A percentile compares a stretch with the other conserved stretches of the same genome.
These are phyloP conservation scores for Lampropteryx suffumata DNA, from an alignment of 2,888 invertebrate genomes.

Conservation along the genomic window DNA sequence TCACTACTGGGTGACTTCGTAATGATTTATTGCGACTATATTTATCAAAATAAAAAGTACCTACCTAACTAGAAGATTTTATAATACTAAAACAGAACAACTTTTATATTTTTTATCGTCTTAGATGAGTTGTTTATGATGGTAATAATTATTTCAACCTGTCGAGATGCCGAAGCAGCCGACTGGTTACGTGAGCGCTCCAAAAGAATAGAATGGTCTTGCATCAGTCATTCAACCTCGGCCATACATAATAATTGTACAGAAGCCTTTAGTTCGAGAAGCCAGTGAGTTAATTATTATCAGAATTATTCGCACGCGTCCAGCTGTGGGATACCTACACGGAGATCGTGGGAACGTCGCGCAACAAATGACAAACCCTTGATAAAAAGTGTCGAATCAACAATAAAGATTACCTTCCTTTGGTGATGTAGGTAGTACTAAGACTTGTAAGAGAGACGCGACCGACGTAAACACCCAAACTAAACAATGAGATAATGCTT, in stretches of 20 bases:
- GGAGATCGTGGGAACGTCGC: constrained; percentile 57
- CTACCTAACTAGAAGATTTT: too few relatives aligned
- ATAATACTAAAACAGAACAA: background rate
- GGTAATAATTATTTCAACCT: constrained; percentile 28
- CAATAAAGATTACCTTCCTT: constrained; percentile 57
- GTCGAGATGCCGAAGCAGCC: constrained; percentile 48
- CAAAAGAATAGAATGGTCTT: constrained; percentile 69
- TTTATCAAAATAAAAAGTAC: too few relatives aligned
- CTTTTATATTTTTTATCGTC: constrained; percentile 12
- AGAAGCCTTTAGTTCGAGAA: constrained; percentile 57
- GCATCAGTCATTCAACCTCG: constrained; percentile 67
- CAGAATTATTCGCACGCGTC: constrained; percentile 64
- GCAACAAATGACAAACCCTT: constrained; percentile 48
- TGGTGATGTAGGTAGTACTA: constrained; percentile 50
- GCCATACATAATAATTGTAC: constrained; percentile 48
- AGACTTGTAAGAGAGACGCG: too few relatives aligned
- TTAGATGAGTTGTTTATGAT: constrained; percentile 22
- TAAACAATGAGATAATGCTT: constrained; percentile 67
- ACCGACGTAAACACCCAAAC: constrained; percentile 47
- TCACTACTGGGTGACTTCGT: too few relatives aligned
- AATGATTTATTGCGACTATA: too few relatives aligned
- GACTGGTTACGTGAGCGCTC: constrained; percentile 61
- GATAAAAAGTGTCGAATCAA: constrained; percentile 52
- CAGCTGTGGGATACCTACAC: constrained; percentile 45
- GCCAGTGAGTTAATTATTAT: constrained; percentile 53